Percentiles rank a stretch among this genome's conserved stretches.
Evolutionary conservation across 2,888 invertebrate genomes (phyloP).

Genomic region (Andricus curvator): DNA sequence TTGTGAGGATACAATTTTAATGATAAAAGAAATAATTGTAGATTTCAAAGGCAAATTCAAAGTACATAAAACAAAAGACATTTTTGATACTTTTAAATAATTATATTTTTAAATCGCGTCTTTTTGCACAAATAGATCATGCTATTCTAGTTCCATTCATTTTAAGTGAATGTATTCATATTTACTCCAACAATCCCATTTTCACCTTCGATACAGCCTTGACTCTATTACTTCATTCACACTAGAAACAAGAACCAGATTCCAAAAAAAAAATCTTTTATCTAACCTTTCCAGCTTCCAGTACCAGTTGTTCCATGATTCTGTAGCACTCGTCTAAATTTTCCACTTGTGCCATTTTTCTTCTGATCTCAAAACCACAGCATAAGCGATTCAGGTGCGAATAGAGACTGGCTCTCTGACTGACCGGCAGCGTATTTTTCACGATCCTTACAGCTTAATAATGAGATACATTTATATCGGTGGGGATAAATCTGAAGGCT

Average conservation of each 20-base stretch:
- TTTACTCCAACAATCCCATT: slow-evolving; percentile 23
- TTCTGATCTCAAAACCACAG: background rate
- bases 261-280: background rate
- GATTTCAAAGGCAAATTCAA: too few species aligned
- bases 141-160: background rate
- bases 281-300: slow-evolving; percentile 79
- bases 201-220: slow-evolving; percentile 25
- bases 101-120: too few species aligned
- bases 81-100: background rate
- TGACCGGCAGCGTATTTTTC: background rate
- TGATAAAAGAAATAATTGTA: too few species aligned
- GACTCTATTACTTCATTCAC: slow-evolving; percentile 34
- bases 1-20: too few species aligned
- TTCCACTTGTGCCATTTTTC: slow-evolving; percentile 57
- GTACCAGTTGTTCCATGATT: slow-evolving; percentile 75
- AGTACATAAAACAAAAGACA: background rate
- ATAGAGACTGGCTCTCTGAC: slow-evolving; percentile 3
- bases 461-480: slow-evolving; percentile 13
- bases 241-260: slow-evolving; percentile 6
- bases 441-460: background rate
- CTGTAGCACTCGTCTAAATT: slow-evolving; percentile 77
- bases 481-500: slow-evolving; percentile 10
- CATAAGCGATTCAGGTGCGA: background rate
- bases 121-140: background rate
- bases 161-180: slow-evolving; percentile 33